These are phyloP conservation scores for Melolontha melolontha DNA, from an alignment of 2,888 invertebrate genomes.

Conservation along the genomic window DNA sequence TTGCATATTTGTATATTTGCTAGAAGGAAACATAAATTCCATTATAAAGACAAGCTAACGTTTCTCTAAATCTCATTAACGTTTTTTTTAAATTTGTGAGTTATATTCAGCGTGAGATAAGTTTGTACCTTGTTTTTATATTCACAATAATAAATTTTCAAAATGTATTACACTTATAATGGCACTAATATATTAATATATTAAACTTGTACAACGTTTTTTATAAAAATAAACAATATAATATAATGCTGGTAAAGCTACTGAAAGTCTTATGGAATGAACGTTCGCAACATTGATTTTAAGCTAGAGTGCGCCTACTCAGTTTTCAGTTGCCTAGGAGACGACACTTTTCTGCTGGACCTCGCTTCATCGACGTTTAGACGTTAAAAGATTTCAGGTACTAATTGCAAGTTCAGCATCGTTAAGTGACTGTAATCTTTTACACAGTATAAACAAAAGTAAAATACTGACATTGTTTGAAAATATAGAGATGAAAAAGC, in stretches of 20 bases:
- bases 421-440: too few species aligned
- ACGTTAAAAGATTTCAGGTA: not conserved
- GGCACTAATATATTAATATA: not conserved
- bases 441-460: too few species aligned
- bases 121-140: too few species aligned
- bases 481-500: too few species aligned
- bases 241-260: not conserved
- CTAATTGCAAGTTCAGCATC: too few species aligned
- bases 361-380: constrained; percentile 12
- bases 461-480: too few species aligned
- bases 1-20: constrained; percentile 16
- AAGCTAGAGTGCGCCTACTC: constrained; percentile 38
- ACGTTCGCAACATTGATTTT: constrained; percentile 37
- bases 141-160: too few species aligned
- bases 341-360: constrained; percentile 40
- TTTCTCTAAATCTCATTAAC: too few species aligned
- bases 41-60: too few species aligned
- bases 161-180: too few species aligned
- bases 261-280: constrained; percentile 9
- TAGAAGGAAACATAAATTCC: not conserved
- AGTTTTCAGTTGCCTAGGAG: constrained; percentile 38
- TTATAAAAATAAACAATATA: constrained; percentile 20
- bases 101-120: too few species aligned
- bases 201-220: not conserved
- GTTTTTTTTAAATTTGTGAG: too few species aligned